Base-by-base conservation (phyloP, 1,140 invertebrate genomes). In the Leptestheria dahalacensis region DNA sequence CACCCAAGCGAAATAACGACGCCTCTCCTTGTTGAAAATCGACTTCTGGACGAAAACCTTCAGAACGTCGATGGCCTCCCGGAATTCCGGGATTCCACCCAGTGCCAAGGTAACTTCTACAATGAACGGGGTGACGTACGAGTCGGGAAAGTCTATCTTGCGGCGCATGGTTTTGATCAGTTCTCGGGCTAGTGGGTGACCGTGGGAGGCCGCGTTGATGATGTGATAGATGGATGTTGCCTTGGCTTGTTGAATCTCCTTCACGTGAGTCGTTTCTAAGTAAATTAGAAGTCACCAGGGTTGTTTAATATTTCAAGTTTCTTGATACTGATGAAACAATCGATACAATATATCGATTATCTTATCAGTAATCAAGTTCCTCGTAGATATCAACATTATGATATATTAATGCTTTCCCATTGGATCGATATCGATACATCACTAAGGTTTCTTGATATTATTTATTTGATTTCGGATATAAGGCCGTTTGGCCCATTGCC, bases 201-300 rank as follows among this genome's bases (percentile, higher is more conserved):
- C 53, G 12, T 26, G 26, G 9, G 53, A 26, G 12, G 53, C 53
- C 11, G 53, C 53, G 26, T 33, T 26, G 9, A 33, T 29, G 11
- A 55, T 55, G 26, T 55, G 53, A 33, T 29, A 55, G 20, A 55
- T 55, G 1, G 53, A 55, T 21, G 53, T 55, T n/a, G 53, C 53
- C 33, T 55, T 55, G 18, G 53, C 53, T 29, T 55, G 53, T 20
- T 11, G 33, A 12, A 55, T 25, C 33, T 55, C 53, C 26, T 55
- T 55, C 3, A 10, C 3, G 1, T 26, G 21, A 3, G 26, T 33
- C n/a, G 53, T 18, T 29, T 55, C 53, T 55, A 25, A 26, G 15
- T 21, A 26, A 23, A 26, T 54, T 26, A 26, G n/a, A 4, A 54
- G 29, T 26, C 18, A 18, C 18, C 20, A 54, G 11, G 1, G 11